phyloP scores from a whole-genome alignment of 2,113 vertebrate genomes.

The Crotophaga sulcirostris region DNA sequence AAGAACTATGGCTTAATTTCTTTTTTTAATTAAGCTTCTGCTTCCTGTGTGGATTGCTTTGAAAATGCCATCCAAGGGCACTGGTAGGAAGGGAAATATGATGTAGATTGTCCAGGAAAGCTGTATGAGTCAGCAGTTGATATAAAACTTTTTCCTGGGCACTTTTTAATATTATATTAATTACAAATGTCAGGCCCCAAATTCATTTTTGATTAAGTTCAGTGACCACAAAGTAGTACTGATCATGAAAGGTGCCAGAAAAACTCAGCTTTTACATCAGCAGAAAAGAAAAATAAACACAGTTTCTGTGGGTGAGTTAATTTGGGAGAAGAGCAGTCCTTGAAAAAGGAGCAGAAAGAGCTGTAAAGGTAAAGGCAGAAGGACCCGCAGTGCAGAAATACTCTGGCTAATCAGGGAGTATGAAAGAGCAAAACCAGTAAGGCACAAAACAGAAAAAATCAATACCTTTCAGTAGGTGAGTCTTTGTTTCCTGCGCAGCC shows the following conservation, averaged over 20 bases:
- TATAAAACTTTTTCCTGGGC: not conserved
- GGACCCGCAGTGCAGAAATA: not conserved
- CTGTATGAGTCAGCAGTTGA: constrained; percentile 51
- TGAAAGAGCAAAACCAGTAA: not conserved
- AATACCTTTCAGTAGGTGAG: not conserved
- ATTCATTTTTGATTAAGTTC: not conserved
- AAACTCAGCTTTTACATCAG: not conserved
- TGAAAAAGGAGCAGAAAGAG: not conserved
- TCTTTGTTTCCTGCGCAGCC: not conserved
- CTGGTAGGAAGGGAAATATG: not conserved
- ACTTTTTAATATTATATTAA: not conserved
- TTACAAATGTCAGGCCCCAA: not conserved
- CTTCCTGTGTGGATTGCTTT: not conserved
- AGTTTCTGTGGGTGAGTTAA: not conserved
- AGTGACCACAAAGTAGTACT: not conserved
- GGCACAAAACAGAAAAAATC: not conserved
- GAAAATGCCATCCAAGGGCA: not conserved
- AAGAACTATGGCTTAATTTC: not conserved
- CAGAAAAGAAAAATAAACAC: not conserved
- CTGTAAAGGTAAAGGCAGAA: not conserved
- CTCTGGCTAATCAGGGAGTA: not conserved
- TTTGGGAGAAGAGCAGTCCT: not conserved
- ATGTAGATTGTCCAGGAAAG: not conserved
- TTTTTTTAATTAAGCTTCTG: not conserved
- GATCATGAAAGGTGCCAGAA: not conserved